Evolutionary conservation across 2,797 vertebrate species (phyloP).

Genomic region (Micropoecilia bifurca): DNA sequence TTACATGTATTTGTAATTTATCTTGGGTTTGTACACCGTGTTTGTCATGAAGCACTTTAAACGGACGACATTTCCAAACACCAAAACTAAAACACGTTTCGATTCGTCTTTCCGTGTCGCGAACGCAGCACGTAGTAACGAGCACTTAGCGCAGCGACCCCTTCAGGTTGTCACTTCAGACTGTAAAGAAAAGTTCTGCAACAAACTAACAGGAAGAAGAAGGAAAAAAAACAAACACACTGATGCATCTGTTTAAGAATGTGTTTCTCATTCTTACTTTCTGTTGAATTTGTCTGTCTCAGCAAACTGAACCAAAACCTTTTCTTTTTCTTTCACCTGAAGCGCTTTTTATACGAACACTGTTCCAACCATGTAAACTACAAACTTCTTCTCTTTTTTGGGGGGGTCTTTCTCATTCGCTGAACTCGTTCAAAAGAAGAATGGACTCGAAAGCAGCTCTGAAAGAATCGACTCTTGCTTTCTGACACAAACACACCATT

Average conservation of each 20-base stretch:
- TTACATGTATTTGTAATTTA: constrained; percentile 75
- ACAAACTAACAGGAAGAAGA: background rate
- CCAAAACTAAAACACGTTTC: constrained; percentile 55
- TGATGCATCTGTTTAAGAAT: background rate
- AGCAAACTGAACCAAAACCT: background rate
- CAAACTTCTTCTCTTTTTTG: constrained; percentile 24
- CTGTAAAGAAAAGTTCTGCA: background rate
- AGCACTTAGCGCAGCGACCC: constrained; percentile 64
- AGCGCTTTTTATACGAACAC: constrained; percentile 9
- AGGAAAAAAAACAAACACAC: background rate
- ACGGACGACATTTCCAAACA: constrained; percentile 73
- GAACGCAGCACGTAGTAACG: constrained; percentile 41
- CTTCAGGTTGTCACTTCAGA: constrained; percentile 42
- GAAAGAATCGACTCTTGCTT: constrained; percentile 33
- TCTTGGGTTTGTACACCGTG: constrained; percentile 74
- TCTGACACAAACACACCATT: constrained; percentile 33
- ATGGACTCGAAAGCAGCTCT: constrained; percentile 2
- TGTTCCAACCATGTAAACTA: background rate
- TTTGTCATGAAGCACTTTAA: constrained; percentile 95
- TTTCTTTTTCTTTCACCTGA: background rate
- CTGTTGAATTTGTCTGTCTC: background rate
- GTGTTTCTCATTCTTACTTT: background rate
- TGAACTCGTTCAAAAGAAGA: constrained; percentile 14
- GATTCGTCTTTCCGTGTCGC: constrained; percentile 36
- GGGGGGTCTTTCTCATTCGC: constrained; percentile 8